Base-by-base conservation (phyloP, 1,140 invertebrate species). In the Solenopsis invicta region DNA sequence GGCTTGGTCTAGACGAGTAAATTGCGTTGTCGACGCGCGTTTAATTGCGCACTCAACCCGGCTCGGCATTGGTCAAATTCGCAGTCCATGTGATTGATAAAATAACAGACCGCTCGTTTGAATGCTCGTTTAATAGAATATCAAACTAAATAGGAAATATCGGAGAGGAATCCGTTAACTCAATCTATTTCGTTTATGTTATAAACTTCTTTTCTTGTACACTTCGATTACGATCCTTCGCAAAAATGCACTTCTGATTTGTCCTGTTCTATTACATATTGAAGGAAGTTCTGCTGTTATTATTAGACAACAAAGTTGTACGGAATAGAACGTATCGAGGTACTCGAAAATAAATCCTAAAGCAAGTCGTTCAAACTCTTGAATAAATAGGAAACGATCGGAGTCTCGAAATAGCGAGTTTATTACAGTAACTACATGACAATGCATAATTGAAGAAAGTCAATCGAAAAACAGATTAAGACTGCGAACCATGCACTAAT, bases 1-100 rank as follows among this genome's bases (percentile, higher is more conserved):
- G n/a, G 48, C 6, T 50, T 41, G 13, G 66, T 75, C 80, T 84
- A 84, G 69, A 84, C 69, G 45, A 37, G n/a, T 75, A 84, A 84
- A 84, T 84, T 84, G 69, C 80, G 69, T 75, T 84, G 80, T 75
- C 80, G 80, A 84, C 80, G 71, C 24, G 59, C 80, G 54, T 84
- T 84, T 84, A 84, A 84, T 84, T 84, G 54, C 69, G 56, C 54
- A 54, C 69, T 74, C 54, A 72, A 21, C 21, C 45, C 69, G 54
- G 24, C 74, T 84, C 67, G 50, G 54, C 67, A 62, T 24, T 61
- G 67, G 41, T 74, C 80, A 74, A 82, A 74, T 74, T 74, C 41
- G 54, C 52, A 84, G 72, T 61, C 37, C 37, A 37, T 48, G 24
- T 29, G 54, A 84, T 74, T 61, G 69, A 75, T 84, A 48, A 74